Evolutionary conservation across 1,140 invertebrate genomes (phyloP), one percentile per base, ranked within the genome.

Genomic region (Brachionus calyciflorus): DNA sequence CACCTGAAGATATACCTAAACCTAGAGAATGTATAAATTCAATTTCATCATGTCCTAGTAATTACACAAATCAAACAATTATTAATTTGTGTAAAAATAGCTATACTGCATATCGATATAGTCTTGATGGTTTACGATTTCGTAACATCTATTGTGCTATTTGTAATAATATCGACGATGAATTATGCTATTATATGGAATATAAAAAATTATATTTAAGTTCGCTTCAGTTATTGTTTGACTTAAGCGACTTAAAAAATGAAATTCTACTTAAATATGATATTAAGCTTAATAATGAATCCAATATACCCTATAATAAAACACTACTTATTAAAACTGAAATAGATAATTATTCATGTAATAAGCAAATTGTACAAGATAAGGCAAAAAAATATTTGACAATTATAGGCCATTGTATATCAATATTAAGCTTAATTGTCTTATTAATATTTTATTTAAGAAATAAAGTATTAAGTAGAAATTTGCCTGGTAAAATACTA

Each of bases 51-150:
- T 48, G 63, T 68, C 63, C 37, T 3, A 41, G 9, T 24, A 44
- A 44, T 21, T 68, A 24, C 63, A 68, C 37, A n/a, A 44, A 48
- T 17, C 63, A 68, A 24, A 26, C 63, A 41, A 17, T 48, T n/a
- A 41, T 68, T 21, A 17, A 41, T 3, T 12, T 14, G 3, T 68
- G 63, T 41, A n/a, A n/a, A n/a, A 26, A 41, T 28, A 26, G 21
- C 30, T 68, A 33, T 24, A 68, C 63, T 26, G 63, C 63, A 26
- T 17, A 33, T 5, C 17, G 63, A 9, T 68, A 44, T n/a, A 33
- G 40, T 26, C 17, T 14, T 14, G 63, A 68, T 3, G 63, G 33
- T 12, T 33, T 24, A 26, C 26, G 26, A 14, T 68, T 33, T 33
- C n/a, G 12, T 33, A 68, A 68, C 21, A 17, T 33, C 5, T 12